phyloP scores from a whole-genome alignment of 2,113 vertebrate species.

The Neoarius graeffei region DNA sequence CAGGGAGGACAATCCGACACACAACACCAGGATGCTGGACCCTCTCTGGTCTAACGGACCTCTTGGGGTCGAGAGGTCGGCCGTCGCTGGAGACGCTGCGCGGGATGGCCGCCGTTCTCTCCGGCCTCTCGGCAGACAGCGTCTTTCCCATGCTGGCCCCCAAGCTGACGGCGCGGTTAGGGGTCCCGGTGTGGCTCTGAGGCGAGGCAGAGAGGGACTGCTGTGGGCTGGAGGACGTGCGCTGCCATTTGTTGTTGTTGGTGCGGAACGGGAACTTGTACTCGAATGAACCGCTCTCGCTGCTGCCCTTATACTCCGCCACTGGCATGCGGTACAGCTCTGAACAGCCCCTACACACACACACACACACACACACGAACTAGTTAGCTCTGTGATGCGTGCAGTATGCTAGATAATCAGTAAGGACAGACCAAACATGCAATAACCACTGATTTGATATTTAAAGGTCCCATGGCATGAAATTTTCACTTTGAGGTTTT shows the following conservation, averaged over 20 bases:
- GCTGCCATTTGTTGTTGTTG: conserved; percentile 97
- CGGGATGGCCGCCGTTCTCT: conserved; percentile 86
- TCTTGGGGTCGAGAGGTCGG: conserved; percentile 86
- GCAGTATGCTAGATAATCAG: not conserved
- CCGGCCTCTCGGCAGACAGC: conserved; percentile 80
- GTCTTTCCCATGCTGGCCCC: conserved; percentile 85
- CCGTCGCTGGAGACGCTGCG: conserved; percentile 97
- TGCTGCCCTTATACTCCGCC: conserved; percentile 90
- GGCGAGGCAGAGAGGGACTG: conserved; percentile 85
- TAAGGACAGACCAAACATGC: no score
- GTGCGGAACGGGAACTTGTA: conserved; percentile 98
- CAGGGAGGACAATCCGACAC: not conserved
- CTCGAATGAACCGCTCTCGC: conserved; percentile 88
- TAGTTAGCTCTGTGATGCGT: not conserved
- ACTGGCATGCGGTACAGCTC: conserved; percentile 91
- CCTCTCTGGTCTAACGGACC: conserved; percentile 63
- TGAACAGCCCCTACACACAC: conserved; percentile 83
- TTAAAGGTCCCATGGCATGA: no score
- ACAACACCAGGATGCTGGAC: not conserved
- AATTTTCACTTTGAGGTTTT: no score
- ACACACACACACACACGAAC: not conserved
- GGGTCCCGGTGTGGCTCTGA: conserved; percentile 70
- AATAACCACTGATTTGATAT: no score
- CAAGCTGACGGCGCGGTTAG: conserved; percentile 77
- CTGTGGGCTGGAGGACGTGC: conserved; percentile 86